phyloP scores from a whole-genome alignment of 2,113 vertebrate genomes.

The Hippocampus mohnikei region DNA sequence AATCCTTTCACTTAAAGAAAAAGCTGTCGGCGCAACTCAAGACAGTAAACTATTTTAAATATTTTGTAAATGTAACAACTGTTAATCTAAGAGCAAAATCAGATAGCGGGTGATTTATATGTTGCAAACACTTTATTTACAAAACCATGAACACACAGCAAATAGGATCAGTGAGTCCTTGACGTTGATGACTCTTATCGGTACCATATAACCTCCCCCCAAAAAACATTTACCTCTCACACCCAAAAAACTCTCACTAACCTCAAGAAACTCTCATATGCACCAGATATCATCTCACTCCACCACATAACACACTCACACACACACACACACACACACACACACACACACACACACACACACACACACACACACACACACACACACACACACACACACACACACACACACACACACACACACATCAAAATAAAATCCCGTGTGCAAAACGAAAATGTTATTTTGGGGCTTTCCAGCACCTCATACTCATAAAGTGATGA shows the following conservation, averaged over 20 bases:
- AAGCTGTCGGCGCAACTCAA: neutral
- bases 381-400: neutral
- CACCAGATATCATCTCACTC: neutral
- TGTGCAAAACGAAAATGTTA: neutral
- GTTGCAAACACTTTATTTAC: slow-evolving; percentile 2
- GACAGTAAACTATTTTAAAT: neutral
- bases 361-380: neutral
- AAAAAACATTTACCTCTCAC: neutral
- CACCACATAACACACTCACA: neutral
- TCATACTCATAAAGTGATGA: neutral
- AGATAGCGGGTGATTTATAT: neutral
- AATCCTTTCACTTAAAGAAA: neutral
- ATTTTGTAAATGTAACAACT: neutral
- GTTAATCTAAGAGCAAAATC: neutral
- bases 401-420: neutral
- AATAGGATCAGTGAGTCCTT: neutral
- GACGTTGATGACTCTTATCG: neutral
- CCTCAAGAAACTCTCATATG: neutral
- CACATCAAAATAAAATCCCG: neutral
- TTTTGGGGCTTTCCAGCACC: neutral
- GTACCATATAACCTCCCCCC: too few relatives aligned
- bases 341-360: neutral
- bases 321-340: neutral
- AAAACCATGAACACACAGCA: neutral
- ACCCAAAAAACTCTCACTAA: neutral